Evolutionary conservation across 2,888 invertebrate species (phyloP).

Genomic region (Heliconius cydno): DNA sequence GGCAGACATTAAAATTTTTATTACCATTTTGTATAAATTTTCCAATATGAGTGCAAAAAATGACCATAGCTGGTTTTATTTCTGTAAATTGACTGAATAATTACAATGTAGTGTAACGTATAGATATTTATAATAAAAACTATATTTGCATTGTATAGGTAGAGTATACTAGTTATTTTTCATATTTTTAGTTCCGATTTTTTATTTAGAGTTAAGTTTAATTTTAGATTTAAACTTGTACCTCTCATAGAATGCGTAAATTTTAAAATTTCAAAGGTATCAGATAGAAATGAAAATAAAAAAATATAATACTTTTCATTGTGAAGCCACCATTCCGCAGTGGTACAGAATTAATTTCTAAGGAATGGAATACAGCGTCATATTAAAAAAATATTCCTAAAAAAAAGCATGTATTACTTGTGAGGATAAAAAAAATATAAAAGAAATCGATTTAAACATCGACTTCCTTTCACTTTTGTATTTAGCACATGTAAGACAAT

Average conservation of each 20-base stretch:
- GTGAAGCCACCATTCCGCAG: no score
- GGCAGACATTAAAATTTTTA: not conserved
- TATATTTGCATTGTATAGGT: not conserved
- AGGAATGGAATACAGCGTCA: no score
- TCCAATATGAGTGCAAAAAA: not conserved
- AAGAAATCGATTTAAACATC: no score
- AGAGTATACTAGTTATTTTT: conserved; percentile 2
- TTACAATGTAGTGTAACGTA: no score
- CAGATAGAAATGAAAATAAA: no score
- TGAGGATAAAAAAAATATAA: no score
- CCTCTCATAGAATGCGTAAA: not conserved
- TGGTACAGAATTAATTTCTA: no score
- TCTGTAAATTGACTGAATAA: conserved; percentile 3
- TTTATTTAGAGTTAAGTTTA: not conserved
- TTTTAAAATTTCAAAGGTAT: not conserved
- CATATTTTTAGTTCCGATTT: not conserved
- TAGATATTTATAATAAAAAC: not conserved
- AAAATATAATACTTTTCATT: no score
- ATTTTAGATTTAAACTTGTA: not conserved
- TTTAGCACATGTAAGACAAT: no score
- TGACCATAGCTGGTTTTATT: not conserved
- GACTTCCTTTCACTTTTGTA: no score
- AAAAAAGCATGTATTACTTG: no score
- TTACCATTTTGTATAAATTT: not conserved
- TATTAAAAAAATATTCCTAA: no score